Evolutionary conservation across 2,797 vertebrate species (phyloP).

Genomic region (Rhinella marina): DNA sequence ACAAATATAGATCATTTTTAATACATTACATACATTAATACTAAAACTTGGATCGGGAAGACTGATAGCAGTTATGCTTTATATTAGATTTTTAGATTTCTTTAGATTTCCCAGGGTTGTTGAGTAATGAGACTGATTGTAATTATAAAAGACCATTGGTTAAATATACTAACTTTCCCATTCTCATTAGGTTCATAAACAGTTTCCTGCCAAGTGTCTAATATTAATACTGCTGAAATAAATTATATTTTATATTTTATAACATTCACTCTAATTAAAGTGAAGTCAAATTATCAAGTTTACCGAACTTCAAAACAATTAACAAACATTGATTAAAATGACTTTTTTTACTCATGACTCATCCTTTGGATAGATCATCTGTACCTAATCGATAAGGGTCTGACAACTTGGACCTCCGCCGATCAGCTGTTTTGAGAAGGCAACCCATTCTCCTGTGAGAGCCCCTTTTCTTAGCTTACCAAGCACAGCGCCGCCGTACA

Average conservation of each 20-base stretch:
- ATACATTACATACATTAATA: conserved; percentile 42
- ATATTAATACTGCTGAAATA: background rate
- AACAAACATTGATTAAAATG: too few relatives aligned
- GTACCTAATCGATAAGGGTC: too few relatives aligned
- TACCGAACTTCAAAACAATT: too few relatives aligned
- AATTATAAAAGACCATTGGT: background rate
- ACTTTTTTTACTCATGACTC: too few relatives aligned
- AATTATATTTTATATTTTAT: background rate
- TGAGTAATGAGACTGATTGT: background rate
- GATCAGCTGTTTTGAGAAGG: too few relatives aligned
- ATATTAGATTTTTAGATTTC: conserved; percentile 3
- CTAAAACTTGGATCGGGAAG: conserved; percentile 25
- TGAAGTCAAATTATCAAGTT: too few relatives aligned
- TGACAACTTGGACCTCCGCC: too few relatives aligned
- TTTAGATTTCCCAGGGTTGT: conserved; percentile 8
- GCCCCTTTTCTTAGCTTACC: too few relatives aligned
- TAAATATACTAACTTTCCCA: background rate
- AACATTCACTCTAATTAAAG: background rate
- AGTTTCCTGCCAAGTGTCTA: background rate
- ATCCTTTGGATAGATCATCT: too few relatives aligned
- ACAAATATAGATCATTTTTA: background rate
- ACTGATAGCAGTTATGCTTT: background rate
- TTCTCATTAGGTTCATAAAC: background rate
- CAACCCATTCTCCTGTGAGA: too few relatives aligned
- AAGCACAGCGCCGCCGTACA: too few relatives aligned